Base-by-base conservation (phyloP, 2,888 invertebrate genomes). In the Acleris sparsana region DNA sequence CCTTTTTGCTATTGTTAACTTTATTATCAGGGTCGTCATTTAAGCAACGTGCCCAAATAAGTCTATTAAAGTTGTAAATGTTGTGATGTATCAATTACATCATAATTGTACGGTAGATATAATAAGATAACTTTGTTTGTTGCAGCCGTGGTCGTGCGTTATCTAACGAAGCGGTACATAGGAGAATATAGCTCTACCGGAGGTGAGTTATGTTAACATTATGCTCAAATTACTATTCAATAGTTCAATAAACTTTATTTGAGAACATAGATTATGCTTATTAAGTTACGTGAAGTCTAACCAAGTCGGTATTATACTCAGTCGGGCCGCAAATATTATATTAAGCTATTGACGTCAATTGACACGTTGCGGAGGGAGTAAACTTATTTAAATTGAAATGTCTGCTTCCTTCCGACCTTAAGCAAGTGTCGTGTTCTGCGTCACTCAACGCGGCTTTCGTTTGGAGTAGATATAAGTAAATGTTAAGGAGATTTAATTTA, bases 141-240 rank as follows among this genome's bases (percentile, higher is more conserved):
- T 96, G 75, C 94, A 96, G 96, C 96, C 80, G 95, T 96, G 79
- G 95, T 95, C 73, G 96, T 96, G 80, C 94, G 96, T 80, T 96
- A 96, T 89, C 92, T 96, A 78, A 96, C 96, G 71, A 96, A 95
- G 88, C 93, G 96, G 77, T 96, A 96, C 86, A 96, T 96, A 80
- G 96, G 96, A 74, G 96, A 96, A 93, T 96, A 96, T 92, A 96
- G 96, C 89, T 96, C 96, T 69, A 95, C 95, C 75, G 95, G 95
- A 87, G 96, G 96, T 96, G 85, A 94, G 95, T 94, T 33, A 67
- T 67, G 55, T 56, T 67, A 70, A 68, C 39, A 39, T 39, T 39
- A 13, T 39, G 13, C 62, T 66, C 58, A 55, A 67, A 17, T 46
- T 16, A 46, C n/a, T 58, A 49, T 43, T 53, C 63, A 51, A 46